A percentile compares a stretch with the other conserved stretches of the same genome.
phyloP scores from a whole-genome alignment of 1,140 invertebrate species.

The Asobara japonica region DNA sequence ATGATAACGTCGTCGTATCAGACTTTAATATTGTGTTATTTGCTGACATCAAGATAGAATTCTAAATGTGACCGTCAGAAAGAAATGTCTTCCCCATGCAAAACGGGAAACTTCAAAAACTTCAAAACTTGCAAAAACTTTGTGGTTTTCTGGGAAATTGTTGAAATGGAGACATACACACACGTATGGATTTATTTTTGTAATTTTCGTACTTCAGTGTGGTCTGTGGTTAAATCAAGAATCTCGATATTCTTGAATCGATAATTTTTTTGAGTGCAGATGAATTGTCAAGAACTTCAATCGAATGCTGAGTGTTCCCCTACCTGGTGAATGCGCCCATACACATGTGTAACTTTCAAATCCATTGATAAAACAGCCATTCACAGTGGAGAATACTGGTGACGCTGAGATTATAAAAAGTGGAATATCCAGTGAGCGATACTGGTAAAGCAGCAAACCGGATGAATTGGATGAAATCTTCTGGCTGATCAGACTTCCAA shows the following conservation, averaged over 20 bases:
- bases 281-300: too few species aligned
- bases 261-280: background rate
- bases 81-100: background rate
- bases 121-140: background rate
- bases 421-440: background rate
- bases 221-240: too few species aligned
- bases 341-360: background rate
- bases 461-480: constrained; percentile 1
- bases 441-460: background rate
- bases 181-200: too few species aligned
- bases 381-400: background rate
- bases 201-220: too few species aligned
- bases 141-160: background rate
- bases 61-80: background rate
- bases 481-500: background rate
- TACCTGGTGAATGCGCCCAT: background rate
- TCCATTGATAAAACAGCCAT: constrained; percentile 11
- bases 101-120: background rate
- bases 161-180: background rate
- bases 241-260: background rate
- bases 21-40: background rate
- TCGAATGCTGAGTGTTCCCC: background rate
- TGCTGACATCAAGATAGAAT: constrained; percentile 6
- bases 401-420: constrained; percentile 2
- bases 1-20: background rate